Evolutionary conservation across 1,140 invertebrate species (phyloP).

Genomic region (Drosophila sp.): DNA sequence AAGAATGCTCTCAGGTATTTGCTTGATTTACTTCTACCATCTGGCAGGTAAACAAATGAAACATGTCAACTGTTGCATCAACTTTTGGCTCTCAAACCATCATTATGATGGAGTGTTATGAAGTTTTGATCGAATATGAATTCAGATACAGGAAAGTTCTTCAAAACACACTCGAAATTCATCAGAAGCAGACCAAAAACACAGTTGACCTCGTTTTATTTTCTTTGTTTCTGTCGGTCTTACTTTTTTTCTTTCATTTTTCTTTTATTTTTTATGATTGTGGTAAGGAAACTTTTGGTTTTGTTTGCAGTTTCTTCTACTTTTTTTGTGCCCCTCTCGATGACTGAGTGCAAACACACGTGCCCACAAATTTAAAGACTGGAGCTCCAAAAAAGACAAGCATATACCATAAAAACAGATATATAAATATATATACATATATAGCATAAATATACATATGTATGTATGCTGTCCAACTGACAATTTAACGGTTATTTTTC

Average conservation of each 20-base stretch:
- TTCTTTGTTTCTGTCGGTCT: slow-evolving; percentile 14
- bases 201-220: slow-evolving; percentile 45
- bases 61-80: slow-evolving; percentile 16
- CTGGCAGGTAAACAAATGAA: slow-evolving; percentile 25
- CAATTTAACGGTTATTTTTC: slow-evolving; percentile 67
- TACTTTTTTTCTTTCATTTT: slow-evolving; percentile 13
- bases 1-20: not conserved
- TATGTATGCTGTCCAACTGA: slow-evolving; percentile 33
- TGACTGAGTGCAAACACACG: slow-evolving; percentile 49
- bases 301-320: slow-evolving; percentile 47
- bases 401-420: not conserved
- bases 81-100: not conserved
- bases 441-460: slow-evolving; percentile 11
- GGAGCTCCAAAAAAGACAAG: not conserved
- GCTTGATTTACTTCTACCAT: not conserved
- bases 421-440: slow-evolving; percentile 11
- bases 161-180: slow-evolving; percentile 40
- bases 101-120: slow-evolving; percentile 11
- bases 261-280: not conserved
- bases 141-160: slow-evolving; percentile 26
- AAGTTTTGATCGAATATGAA: slow-evolving; percentile 34
- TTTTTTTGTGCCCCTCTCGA: slow-evolving; percentile 10
- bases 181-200: slow-evolving; percentile 7
- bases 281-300: slow-evolving; percentile 51
- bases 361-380: slow-evolving; percentile 28